These are phyloP conservation scores for Bombus ignitus DNA, from an alignment of 1,140 invertebrate genomes.

Conservation along the genomic window DNA sequence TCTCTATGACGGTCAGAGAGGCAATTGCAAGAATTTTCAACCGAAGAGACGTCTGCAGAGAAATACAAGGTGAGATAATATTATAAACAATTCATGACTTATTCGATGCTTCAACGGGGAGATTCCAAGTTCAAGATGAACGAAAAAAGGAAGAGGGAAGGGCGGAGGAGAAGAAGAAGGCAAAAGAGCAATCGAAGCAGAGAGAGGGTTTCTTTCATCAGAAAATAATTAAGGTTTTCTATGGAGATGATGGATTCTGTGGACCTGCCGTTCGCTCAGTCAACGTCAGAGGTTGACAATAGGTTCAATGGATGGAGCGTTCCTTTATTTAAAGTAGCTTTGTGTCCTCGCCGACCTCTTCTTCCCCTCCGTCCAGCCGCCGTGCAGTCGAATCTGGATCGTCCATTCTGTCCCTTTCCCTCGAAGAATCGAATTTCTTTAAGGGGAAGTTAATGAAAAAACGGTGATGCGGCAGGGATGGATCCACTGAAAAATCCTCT, in stretches of 20 bases:
- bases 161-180: not conserved
- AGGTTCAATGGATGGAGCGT: slow-evolving; percentile 81
- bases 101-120: not conserved
- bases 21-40: no score
- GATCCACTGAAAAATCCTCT: slow-evolving; percentile 1
- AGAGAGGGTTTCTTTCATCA: slow-evolving; percentile 79
- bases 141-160: not conserved
- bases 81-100: not conserved
- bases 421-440: slow-evolving; percentile 51
- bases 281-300: slow-evolving; percentile 83
- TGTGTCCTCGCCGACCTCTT: slow-evolving; percentile 77
- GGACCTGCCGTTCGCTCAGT: slow-evolving; percentile 80
- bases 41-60: no score
- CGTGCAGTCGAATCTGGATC: slow-evolving; percentile 69
- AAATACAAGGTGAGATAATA: not conserved
- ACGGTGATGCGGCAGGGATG: slow-evolving; percentile 40
- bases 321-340: slow-evolving; percentile 84
- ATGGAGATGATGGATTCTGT: slow-evolving; percentile 82
- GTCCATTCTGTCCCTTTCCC: slow-evolving; percentile 38
- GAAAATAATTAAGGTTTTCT: slow-evolving; percentile 84
- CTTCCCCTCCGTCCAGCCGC: slow-evolving; percentile 52
- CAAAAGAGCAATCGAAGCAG: slow-evolving; percentile 6
- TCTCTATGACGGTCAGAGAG: not conserved
- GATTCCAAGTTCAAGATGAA: not conserved
- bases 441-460: slow-evolving; percentile 58